Evolutionary conservation across 2,113 vertebrate genomes (phyloP), one percentile per base, ranked within the genome.

Genomic region (Podiceps cristatus): DNA sequence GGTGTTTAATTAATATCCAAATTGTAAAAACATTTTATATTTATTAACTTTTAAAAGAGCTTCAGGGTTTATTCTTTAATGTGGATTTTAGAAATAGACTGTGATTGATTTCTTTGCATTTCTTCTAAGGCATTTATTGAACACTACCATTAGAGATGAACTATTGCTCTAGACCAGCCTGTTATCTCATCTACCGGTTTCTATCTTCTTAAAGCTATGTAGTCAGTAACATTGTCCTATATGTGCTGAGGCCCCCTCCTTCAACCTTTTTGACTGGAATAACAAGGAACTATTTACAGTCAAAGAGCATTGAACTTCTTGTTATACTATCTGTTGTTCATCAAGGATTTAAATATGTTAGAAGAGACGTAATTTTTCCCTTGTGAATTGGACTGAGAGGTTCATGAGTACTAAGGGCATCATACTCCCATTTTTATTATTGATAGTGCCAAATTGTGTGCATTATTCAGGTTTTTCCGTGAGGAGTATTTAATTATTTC

Each of bases 181-280:
- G 13, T 37, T 25, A 7, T 52, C n/a, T n/a, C 22, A 66, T 53
- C 27, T 90, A 45, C 13, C n/a, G 9, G 22, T 45, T 45, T 72
- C 22, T 47, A 3, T 31, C 20, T 83, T 47, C 49, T 67, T 42
- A 72, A 72, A 85, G 16, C 24, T 18, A 27, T 37, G 29, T 24
- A 66, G 31, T 58, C 33, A 33, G 42, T 18, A 53, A 1, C 16
- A 28, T 40, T 74, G 11, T 24, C 40, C 24, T 40, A 0, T 8
- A 59, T 25, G 4, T 58, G 37, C 6, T 1, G 1, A 63, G 29
- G 0, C 29, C 5, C 3, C 0, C 2, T 60, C 14, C 33, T 84
- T 71, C 33, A 66, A 8, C 1, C 12, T n/a, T 69, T 81, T 35
- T 74, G 7, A 37, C 5, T 60, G 49, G 35, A 94, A 72, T 56